Evolutionary conservation across 2,113 vertebrate species (phyloP), one percentile per base, ranked within the genome.

Genomic region (Anoura caudifer): DNA sequence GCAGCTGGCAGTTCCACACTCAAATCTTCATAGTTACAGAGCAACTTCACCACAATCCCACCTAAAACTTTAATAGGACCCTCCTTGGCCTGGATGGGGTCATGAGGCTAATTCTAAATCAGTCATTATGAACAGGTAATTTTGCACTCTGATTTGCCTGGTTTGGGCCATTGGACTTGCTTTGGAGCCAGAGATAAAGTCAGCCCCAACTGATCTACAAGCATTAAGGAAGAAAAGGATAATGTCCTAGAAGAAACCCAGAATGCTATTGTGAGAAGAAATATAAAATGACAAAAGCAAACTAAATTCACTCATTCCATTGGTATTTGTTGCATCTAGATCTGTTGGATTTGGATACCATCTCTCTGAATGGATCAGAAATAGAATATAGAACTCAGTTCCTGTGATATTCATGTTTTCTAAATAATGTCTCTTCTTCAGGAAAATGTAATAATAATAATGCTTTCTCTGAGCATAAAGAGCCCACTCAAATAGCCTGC

Each of bases 371-470:
- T 69, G 69, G 7, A 87, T 61, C 33, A 73, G n/a, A 96, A 97
- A 85, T n/a, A 61, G n/a, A 75, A 87, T 45, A 63, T 2, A 87
- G 65, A 91, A 52, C 79, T 80, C 75, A 91, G 28, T 9, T 61
- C 20, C 36, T 83, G 20, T 70, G 82, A 12, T 90, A 93, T 86
- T 26, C 28, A 61, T 82, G 75, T 75, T 96, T 96, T 96, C 77
- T 91, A 93, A 92, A 91, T 84, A 95, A 96, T 47, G 33, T 86
- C 94, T 96, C 43, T 91, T 91, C 69, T 87, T 59, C 28, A 47
- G 33, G 47, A 96, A 97, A 94, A 93, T 50, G 28, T 91, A 93
- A 90, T 65, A 91, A 91, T 67, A 65, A 36, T 50, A 41, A 63
- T 88, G 41, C 33, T 91, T 96, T 89, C 89, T 93, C 28, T 91